Percentiles rank a stretch among this genome's conserved stretches.
Evolutionary conservation across 2,113 vertebrate species (phyloP).

Genomic region (Podocnemis expansa): DNA sequence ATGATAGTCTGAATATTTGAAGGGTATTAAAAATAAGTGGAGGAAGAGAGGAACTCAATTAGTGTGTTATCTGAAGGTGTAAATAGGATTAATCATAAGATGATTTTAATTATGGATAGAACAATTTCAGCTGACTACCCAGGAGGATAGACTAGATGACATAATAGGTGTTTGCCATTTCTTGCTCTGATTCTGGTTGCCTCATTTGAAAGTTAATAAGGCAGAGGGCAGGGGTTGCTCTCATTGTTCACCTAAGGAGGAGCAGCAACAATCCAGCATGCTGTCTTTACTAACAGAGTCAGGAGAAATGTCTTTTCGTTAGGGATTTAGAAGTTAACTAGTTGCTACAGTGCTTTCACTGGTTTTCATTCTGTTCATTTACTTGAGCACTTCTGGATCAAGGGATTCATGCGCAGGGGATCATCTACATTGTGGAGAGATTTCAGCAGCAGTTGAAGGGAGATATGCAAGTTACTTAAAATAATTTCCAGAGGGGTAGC

Average conservation of each 20-base stretch:
- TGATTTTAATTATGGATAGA: constrained; percentile 9
- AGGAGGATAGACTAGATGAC: constrained; percentile 5
- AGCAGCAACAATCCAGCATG: constrained; percentile 13
- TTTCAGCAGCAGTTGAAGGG: too few relatives aligned
- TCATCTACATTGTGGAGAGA: too few relatives aligned
- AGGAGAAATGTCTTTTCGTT: neutral
- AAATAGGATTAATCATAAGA: constrained; percentile 2
- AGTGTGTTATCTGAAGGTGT: neutral
- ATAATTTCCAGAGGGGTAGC: too few relatives aligned
- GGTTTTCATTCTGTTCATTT: constrained; percentile 5
- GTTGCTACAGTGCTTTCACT: constrained; percentile 22
- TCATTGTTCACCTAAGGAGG: neutral
- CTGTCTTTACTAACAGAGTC: neutral
- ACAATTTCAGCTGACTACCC: constrained; percentile 12
- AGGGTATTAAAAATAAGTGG: neutral
- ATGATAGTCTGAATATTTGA: neutral
- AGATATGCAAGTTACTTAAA: too few relatives aligned
- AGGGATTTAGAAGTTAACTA: constrained; percentile 18
- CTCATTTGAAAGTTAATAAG: neutral
- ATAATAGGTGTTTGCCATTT: neutral
- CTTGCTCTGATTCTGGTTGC: neutral
- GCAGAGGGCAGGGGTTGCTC: neutral
- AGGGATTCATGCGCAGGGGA: neutral
- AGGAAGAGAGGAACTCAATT: neutral
- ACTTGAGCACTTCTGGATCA: constrained; percentile 6